Evolutionary conservation across 2,113 vertebrate species (phyloP).

Genomic region (Polyodon spathula): DNA sequence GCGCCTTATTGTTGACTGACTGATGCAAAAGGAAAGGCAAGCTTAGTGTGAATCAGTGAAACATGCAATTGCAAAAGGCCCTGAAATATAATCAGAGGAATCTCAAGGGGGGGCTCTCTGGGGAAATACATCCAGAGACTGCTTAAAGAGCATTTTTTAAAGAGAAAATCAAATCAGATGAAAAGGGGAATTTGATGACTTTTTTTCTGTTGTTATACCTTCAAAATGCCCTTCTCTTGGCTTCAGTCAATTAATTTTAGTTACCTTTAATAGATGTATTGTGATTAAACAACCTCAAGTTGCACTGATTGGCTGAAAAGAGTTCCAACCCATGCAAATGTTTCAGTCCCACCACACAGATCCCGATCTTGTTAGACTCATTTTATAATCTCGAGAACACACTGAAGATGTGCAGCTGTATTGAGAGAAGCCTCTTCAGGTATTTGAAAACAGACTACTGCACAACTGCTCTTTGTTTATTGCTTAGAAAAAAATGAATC

Average conservation of each 20-base stretch:
- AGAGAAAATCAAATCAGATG: neutral
- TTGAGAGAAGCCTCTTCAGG: no score
- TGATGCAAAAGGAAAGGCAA: constrained; percentile 18
- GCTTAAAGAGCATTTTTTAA: constrained; percentile 28
- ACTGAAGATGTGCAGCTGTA: no score
- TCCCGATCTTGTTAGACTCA: no score
- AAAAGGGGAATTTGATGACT: neutral
- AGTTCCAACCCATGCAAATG: no score
- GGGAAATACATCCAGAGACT: constrained; percentile 28
- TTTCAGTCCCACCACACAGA: no score
- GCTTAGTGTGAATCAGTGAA: constrained; percentile 28
- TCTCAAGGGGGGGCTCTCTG: constrained; percentile 22
- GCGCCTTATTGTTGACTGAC: constrained; percentile 6
- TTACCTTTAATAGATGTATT: no score
- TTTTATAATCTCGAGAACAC: no score
- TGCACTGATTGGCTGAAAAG: no score
- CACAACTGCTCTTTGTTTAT: no score
- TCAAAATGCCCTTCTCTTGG: neutral
- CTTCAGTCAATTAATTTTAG: neutral
- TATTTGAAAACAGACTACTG: no score
- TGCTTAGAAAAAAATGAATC: no score
- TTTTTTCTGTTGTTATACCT: neutral
- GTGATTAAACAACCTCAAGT: no score
- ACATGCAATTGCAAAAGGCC: constrained; percentile 18
- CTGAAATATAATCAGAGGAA: constrained; percentile 28